phyloP scores from a whole-genome alignment of 2,113 vertebrate species.

The Cinclus cinclus region DNA sequence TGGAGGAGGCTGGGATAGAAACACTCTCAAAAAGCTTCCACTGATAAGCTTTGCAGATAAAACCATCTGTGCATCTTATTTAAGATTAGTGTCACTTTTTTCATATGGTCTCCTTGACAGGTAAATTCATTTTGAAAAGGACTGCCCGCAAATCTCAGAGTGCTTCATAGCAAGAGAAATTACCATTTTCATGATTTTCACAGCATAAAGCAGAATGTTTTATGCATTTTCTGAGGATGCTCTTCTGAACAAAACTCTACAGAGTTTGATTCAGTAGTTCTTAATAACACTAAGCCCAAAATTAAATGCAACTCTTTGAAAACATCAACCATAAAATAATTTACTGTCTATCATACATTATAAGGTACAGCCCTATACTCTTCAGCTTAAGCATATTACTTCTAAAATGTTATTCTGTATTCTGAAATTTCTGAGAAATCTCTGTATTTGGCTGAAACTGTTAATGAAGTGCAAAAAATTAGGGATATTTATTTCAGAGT shows the following conservation, averaged over 20 bases:
- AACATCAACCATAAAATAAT: neutral
- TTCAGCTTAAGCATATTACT: neutral
- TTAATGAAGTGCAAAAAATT: neutral
- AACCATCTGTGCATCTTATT: neutral
- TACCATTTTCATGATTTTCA: neutral
- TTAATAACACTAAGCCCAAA: neutral
- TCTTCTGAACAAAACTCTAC: neutral
- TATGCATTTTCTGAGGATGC: neutral
- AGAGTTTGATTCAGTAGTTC: neutral
- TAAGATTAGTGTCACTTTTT: neutral
- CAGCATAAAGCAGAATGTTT: neutral
- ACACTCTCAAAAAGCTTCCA: neutral
- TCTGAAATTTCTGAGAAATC: neutral
- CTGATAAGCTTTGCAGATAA: neutral
- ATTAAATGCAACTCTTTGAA: neutral
- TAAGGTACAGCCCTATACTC: neutral
- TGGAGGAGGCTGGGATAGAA: neutral
- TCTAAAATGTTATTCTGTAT: neutral
- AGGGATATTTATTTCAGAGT: neutral
- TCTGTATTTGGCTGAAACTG: neutral
- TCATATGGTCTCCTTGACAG: neutral
- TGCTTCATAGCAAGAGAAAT: neutral
- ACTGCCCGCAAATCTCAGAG: neutral
- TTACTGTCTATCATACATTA: neutral
- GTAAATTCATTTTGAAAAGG: neutral